Conservation (phyloP, 2,797 vertebrate genomes). For the Chaunax sp. region DNA sequence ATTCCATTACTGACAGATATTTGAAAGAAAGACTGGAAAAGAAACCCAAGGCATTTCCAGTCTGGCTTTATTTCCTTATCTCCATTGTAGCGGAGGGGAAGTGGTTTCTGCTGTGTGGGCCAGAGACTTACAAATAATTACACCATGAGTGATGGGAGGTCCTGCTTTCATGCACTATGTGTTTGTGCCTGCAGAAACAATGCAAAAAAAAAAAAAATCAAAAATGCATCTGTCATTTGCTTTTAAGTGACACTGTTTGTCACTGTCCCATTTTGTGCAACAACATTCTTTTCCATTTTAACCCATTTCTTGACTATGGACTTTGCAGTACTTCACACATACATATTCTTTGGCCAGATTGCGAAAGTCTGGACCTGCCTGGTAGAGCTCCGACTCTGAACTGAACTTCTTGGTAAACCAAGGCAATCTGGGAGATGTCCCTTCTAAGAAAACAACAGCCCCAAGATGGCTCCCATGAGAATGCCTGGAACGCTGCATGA, state of each 20-base stretch:
- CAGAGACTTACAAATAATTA: conserved; percentile 57
- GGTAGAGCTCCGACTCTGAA: conserved; percentile 24
- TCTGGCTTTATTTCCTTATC: conserved; percentile 33
- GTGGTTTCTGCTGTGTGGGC: conserved; percentile 54
- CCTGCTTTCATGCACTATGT: conserved; percentile 30
- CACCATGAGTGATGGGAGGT: conserved; percentile 38
- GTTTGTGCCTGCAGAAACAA: conserved; percentile 11
- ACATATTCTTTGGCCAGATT: conserved; percentile 34
- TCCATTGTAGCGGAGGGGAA: conserved; percentile 45
- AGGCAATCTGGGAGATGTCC: conserved; percentile 23
- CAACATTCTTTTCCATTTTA: neutral
- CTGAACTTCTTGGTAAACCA: conserved; percentile 14
- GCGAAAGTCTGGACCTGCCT: conserved; percentile 39
- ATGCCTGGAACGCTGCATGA: conserved; percentile 23
- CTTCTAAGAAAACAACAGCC: conserved; percentile 14
- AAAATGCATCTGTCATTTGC: conserved; percentile 12
- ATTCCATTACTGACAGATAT: conserved; percentile 35
- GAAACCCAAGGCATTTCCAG: conserved; percentile 32
- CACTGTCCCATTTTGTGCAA: conserved; percentile 6
- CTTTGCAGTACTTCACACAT: conserved; percentile 15
- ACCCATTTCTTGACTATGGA: conserved; percentile 7
- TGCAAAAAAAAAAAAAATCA: neutral
- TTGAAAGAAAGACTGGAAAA: conserved; percentile 13
- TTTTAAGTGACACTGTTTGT: conserved; percentile 23
- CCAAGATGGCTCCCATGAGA: conserved; percentile 39